Base-by-base conservation (phyloP, 2,797 vertebrate genomes). In the Phataginus tricuspis region DNA sequence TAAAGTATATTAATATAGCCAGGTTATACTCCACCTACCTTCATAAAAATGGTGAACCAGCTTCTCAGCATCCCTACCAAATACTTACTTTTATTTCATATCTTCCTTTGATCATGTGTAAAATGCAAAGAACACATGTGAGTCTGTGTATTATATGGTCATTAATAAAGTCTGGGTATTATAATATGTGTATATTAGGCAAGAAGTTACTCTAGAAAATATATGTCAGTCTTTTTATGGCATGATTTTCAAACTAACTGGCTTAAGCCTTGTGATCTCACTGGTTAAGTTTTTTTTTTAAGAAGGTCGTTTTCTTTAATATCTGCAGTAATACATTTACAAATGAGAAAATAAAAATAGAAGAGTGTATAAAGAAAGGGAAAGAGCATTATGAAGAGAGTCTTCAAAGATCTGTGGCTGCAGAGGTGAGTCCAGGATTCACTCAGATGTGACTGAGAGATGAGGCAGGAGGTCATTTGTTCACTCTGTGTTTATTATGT, bases 321-420 rank as follows among this genome's bases (percentile, higher is more conserved):
- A 77, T 98, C 94, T 91, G 66, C 98, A 99, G 99, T 96, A 99
- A 99, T 91, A 98, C 99, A 94, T 98, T 98, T 39, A 99, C 98
- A 57, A 97, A 96, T 25, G 99, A 99, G 97, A 99, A 99, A 96
- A 97, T 98, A 94, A 99, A 98, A 97, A 91, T 99, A 96, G 99
- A 99, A 97, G 99, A 99, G 4, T 98, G 98, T 92, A 98, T 99
- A 87, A 98, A 98, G 53, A 98, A 98, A 94, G 98, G 96, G 63
- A 97, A 96, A 74, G 93, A 97, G 15, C 25, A 91, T 4, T 94
- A 97, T 12, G 92, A 98, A n/a, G 98, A 98, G 10, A 98, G 97
- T 34, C 93, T 77, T 80, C 98, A 97, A 55, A 99, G 99, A 97
- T 99, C 99, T 31, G 77, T 96, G 29, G 85, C 94, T 49, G 99